These are phyloP conservation scores for Pecten maximus DNA, from an alignment of 2,888 invertebrate species.

Conservation along the genomic window DNA sequence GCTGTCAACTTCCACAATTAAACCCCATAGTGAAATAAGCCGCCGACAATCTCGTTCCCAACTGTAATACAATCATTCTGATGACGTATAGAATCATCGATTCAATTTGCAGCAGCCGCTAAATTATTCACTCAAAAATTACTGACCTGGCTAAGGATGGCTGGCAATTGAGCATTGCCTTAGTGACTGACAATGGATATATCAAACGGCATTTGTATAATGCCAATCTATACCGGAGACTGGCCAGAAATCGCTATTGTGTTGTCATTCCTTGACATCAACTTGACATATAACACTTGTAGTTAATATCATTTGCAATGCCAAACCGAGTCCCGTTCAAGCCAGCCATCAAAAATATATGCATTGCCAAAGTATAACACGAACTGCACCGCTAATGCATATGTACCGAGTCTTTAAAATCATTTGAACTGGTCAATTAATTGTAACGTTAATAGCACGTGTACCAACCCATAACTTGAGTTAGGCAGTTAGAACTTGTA, in stretches of 20 bases:
- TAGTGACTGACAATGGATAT: constrained; percentile 27
- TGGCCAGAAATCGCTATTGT: background rate
- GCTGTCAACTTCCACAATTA: background rate
- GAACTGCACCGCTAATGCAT: background rate
- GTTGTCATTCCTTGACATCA: background rate
- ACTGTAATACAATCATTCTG: background rate
- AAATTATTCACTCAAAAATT: constrained; percentile 35
- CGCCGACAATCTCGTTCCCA: constrained; percentile 22
- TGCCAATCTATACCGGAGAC: background rate
- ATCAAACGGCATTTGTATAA: constrained; percentile 7
- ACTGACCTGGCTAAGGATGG: background rate
- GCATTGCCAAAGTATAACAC: background rate
- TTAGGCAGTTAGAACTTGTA: background rate
- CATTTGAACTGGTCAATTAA: too few species aligned
- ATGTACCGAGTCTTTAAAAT: background rate
- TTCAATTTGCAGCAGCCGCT: constrained; percentile 24
- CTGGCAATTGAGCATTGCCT: background rate
- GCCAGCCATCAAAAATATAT: background rate
- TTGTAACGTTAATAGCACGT: too few species aligned
- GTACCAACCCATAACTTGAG: background rate
- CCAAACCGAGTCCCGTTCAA: background rate
- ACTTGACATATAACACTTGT: background rate
- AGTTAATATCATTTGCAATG: background rate
- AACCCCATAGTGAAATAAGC: background rate
- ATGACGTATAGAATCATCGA: background rate